Evolutionary conservation across 2,888 invertebrate genomes (phyloP).

Genomic region (Epistrophe eligans): DNA sequence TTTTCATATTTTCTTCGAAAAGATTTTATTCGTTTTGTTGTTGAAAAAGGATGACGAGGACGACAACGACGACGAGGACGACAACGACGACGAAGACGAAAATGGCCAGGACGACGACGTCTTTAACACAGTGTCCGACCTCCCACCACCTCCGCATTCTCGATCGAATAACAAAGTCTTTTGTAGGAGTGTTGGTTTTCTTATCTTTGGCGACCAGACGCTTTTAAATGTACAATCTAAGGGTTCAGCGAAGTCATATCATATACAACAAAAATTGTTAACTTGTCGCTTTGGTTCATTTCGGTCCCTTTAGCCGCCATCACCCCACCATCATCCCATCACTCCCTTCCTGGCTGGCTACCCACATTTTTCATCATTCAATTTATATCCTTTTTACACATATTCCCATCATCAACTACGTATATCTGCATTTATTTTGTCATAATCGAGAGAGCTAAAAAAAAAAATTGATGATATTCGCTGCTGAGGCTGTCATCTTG

Average conservation of each 20-base stretch:
- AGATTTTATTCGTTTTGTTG: slow-evolving; percentile 64
- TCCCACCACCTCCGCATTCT: neutral
- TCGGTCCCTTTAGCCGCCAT: neutral
- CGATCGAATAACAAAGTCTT: neutral
- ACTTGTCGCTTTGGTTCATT: slow-evolving; percentile 61
- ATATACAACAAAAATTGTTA: slow-evolving; percentile 68
- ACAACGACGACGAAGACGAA: slow-evolving; percentile 21
- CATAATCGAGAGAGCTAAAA: slow-evolving; percentile 16
- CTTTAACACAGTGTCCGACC: slow-evolving; percentile 65
- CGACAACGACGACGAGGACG: slow-evolving; percentile 6
- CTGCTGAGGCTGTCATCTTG: slow-evolving; percentile 52
- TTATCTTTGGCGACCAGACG: slow-evolving; percentile 84
- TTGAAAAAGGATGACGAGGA: slow-evolving; percentile 51
- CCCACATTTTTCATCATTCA: slow-evolving; percentile 69
- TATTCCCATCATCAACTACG: slow-evolving; percentile 41
- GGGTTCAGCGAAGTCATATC: slow-evolving; percentile 69
- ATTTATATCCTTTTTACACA: slow-evolving; percentile 73
- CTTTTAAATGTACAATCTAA: slow-evolving; percentile 80
- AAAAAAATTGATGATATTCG: slow-evolving; percentile 19
- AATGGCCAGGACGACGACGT: too few species aligned
- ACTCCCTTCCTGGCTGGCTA: slow-evolving; percentile 12
- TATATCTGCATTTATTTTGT: slow-evolving; percentile 68
- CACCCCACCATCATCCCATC: too few species aligned
- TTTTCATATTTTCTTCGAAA: slow-evolving; percentile 71
- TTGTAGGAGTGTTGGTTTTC: slow-evolving; percentile 78